A percentile compares a stretch with the other conserved stretches of the same genome.
phyloP scores from a whole-genome alignment of 23 tunicate genomes.

The Ascidia mentula region DNA sequence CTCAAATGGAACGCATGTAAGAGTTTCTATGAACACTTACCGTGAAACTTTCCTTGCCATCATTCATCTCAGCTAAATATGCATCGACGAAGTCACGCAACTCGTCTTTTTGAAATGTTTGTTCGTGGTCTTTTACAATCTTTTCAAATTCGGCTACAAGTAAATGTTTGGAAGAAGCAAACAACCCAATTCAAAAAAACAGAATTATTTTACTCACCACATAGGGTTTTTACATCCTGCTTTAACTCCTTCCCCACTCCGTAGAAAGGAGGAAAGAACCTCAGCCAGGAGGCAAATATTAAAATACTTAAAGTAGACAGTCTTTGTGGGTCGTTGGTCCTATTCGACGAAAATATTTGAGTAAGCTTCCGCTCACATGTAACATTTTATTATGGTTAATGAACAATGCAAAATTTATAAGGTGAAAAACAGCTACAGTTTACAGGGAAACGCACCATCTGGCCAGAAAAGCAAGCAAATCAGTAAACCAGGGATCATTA shows the following conservation, averaged over 20 bases:
- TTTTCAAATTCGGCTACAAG: slow-evolving; percentile 13
- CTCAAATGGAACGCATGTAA: too few species aligned
- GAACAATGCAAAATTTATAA: too few species aligned
- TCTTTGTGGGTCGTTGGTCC: slow-evolving; percentile 33
- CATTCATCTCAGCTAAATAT: slow-evolving; percentile 18
- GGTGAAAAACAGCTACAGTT: too few species aligned
- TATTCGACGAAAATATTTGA: too few species aligned
- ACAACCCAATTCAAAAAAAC: neutral
- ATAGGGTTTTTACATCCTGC: neutral
- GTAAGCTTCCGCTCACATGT: neutral
- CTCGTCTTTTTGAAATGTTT: slow-evolving; percentile 11
- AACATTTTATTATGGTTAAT: too few species aligned
- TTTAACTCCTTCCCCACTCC: neutral
- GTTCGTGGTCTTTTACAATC: slow-evolving; percentile 12
- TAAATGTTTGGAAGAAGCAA: too few species aligned
- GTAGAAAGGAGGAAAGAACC: slow-evolving; percentile 28
- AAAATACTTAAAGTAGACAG: slow-evolving; percentile 3
- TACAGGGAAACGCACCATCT: neutral
- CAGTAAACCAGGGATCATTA: slow-evolving; percentile 43
- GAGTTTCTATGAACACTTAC: too few species aligned
- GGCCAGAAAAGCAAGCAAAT: neutral
- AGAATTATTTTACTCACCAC: neutral
- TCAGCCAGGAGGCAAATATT: slow-evolving; percentile 25
- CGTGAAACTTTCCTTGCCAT: neutral
- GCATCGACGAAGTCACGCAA: slow-evolving; percentile 35